A percentile compares a stretch with the other conserved stretches of the same genome.
phyloP scores from a whole-genome alignment of 1,140 invertebrate species.

The Pseudomyrmex flavicornis region DNA sequence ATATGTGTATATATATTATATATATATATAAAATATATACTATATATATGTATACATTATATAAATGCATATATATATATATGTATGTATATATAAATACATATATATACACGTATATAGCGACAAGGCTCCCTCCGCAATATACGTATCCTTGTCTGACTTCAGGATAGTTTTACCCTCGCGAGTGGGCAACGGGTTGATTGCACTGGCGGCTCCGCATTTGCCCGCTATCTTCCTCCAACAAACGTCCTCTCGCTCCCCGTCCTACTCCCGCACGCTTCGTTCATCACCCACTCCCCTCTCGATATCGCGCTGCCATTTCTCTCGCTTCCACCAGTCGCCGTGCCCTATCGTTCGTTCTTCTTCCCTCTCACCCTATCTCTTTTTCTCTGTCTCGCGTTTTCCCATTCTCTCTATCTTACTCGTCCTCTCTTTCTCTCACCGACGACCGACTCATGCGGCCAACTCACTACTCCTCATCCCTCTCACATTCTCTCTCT shows the following conservation, averaged over 20 bases:
- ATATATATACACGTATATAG: constrained; percentile 36
- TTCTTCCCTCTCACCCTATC: constrained; percentile 56
- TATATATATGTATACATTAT: background rate
- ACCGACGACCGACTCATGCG: constrained; percentile 19
- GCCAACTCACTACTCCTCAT: constrained; percentile 53
- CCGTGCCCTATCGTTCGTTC: constrained; percentile 56
- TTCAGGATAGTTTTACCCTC: constrained; percentile 83
- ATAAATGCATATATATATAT: background rate
- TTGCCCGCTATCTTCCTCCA: constrained; percentile 74
- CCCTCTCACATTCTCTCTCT: constrained; percentile 29
- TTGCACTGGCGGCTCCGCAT: constrained; percentile 82
- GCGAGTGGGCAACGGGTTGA: constrained; percentile 82
- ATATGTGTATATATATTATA: background rate
- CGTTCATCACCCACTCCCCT: constrained; percentile 47
- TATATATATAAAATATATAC: constrained; percentile 1
- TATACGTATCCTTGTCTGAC: constrained; percentile 78
- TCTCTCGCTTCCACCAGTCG: constrained; percentile 55
- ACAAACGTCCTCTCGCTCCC: constrained; percentile 40
- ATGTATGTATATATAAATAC: constrained; percentile 12
- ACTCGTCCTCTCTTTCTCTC: constrained; percentile 60
- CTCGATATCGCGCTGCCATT: constrained; percentile 44
- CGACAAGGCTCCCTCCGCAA: constrained; percentile 63
- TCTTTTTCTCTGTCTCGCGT: constrained; percentile 58
- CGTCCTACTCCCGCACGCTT: constrained; percentile 54
- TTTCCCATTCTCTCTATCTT: constrained; percentile 53